Evolutionary conservation across 2,113 vertebrate genomes (phyloP).

Genomic region (Atlantisia rogersi): DNA sequence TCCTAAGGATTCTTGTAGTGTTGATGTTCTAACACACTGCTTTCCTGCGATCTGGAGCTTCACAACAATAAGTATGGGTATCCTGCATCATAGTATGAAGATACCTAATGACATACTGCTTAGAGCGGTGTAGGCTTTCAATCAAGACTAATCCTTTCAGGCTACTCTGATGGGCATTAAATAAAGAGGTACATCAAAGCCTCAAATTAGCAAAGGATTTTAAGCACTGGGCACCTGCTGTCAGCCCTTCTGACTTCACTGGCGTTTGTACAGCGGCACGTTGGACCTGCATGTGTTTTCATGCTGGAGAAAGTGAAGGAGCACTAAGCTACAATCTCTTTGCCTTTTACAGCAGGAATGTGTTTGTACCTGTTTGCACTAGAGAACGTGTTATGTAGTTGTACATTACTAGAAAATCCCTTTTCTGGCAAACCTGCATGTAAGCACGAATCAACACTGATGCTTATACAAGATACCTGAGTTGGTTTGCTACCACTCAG

Average conservation of each 20-base stretch:
- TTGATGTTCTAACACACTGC: not conserved
- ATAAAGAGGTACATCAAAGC: not conserved
- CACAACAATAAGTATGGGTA: too few species aligned
- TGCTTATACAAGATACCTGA: not conserved
- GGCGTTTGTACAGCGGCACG: not conserved
- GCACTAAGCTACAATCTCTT: not conserved
- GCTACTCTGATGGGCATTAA: not conserved
- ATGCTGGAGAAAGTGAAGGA: not conserved
- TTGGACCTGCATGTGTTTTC: not conserved
- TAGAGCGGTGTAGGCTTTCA: not conserved
- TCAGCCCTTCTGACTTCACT: not conserved
- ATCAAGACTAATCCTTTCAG: not conserved
- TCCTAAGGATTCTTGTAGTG: not conserved
- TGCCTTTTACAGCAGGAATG: not conserved
- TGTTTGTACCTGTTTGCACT: not conserved
- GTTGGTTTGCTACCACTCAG: not conserved
- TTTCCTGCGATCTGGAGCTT: not conserved
- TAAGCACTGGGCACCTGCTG: not conserved
- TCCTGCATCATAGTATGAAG: too few species aligned
- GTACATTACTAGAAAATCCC: not conserved
- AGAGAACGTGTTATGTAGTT: not conserved
- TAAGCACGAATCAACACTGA: too few species aligned
- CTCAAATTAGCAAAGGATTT: not conserved
- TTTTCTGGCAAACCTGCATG: not conserved
- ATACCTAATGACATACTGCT: not conserved